A percentile compares a stretch with the other conserved stretches of the same genome.
phyloP scores from a whole-genome alignment of 2,797 vertebrate species.

The Tokudaia tokunoshimensis region DNA sequence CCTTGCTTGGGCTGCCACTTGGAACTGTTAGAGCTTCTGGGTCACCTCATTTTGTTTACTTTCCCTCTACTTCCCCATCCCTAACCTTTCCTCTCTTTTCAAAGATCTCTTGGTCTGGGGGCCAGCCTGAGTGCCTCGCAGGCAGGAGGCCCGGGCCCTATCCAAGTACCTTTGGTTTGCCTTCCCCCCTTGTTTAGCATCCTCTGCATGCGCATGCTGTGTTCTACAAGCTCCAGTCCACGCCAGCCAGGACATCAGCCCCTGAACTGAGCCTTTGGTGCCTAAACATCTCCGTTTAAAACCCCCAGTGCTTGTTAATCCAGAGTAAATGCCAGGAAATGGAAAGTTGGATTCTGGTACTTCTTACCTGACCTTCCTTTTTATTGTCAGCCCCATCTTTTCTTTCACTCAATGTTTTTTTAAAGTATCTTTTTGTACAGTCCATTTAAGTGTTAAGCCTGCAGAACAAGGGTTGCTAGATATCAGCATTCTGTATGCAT shows the following conservation, averaged over 20 bases:
- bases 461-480: not conserved
- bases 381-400: not conserved
- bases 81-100: not conserved
- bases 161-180: not conserved
- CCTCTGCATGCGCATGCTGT: too few relatives aligned
- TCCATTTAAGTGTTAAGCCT: conserved; percentile 25
- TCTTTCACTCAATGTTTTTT: not conserved
- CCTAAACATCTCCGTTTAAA: not conserved
- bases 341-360: not conserved
- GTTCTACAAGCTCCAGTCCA: not conserved
- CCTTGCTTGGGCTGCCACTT: not conserved
- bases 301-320: not conserved
- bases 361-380: not conserved
- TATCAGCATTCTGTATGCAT: not conserved
- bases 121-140: not conserved
- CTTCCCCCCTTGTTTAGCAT: not conserved
- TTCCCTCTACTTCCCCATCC: not conserved
- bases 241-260: not conserved
- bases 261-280: not conserved
- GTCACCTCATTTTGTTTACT: not conserved
- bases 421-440: not conserved
- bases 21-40: not conserved
- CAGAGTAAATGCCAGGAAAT: conserved; percentile 6
- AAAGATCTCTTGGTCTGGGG: not conserved
- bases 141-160: not conserved